phyloP scores from a whole-genome alignment of 1,140 invertebrate species.

The Calosoma granatense region DNA sequence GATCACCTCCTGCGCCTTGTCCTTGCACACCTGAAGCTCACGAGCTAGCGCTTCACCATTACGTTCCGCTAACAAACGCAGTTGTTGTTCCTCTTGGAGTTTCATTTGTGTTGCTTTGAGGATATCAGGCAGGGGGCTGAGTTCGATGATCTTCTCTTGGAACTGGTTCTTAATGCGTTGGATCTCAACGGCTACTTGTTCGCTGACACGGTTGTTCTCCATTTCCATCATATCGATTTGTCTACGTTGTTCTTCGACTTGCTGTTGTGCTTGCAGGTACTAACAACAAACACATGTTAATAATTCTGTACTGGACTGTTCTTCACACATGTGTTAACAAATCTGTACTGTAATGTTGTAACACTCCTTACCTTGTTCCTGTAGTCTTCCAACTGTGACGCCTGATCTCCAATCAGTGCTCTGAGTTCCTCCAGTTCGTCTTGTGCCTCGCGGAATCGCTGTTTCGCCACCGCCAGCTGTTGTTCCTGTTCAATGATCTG shows the following conservation, averaged over 20 bases:
- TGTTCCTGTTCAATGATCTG: conserved; percentile 53
- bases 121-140: conserved; percentile 60
- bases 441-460: conserved; percentile 51
- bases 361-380: conserved; percentile 47
- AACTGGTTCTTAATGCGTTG: conserved; percentile 62
- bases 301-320: neutral
- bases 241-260: conserved; percentile 60
- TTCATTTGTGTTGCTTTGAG: conserved; percentile 61
- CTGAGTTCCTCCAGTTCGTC: conserved; percentile 58
- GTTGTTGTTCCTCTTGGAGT: conserved; percentile 56
- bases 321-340: neutral
- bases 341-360: neutral
- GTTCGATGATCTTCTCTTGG: conserved; percentile 63
- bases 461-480: conserved; percentile 46
- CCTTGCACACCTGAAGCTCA: conserved; percentile 44
- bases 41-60: conserved; percentile 48
- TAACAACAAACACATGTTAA: conserved; percentile 21
- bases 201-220: conserved; percentile 62
- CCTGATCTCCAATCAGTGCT: conserved; percentile 56
- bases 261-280: conserved; percentile 58
- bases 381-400: conserved; percentile 59
- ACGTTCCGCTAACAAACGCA: conserved; percentile 48
- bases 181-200: conserved; percentile 65
- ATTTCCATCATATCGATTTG: conserved; percentile 64
- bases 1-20: conserved; percentile 37